Conservation (phyloP, 2,888 invertebrate species). For the Pachydiplax longipennis region DNA sequence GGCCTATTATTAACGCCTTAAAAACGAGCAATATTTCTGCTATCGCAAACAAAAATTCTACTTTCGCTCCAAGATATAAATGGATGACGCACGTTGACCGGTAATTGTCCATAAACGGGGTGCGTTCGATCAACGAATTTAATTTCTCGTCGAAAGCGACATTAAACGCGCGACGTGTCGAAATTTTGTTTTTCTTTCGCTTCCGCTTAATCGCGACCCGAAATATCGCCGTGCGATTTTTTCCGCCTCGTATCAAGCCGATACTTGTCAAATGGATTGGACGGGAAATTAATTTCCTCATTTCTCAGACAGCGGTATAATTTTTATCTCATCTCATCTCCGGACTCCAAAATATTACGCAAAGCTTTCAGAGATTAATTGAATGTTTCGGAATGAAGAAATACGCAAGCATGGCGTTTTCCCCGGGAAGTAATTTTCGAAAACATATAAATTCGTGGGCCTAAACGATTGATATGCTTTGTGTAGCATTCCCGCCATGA, state of each 20-base stretch:
- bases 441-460: neutral
- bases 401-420: neutral
- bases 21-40: no score
- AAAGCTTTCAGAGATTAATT: neutral
- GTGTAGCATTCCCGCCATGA: neutral
- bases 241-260: no score
- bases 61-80: no score
- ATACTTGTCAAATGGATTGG: neutral
- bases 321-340: neutral
- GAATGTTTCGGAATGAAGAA: neutral
- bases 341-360: neutral
- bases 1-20: no score
- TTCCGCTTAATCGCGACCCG: neutral
- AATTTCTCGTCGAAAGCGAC: no score
- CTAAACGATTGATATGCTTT: constrained; percentile 8
- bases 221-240: no score
- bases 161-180: no score
- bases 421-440: neutral
- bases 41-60: no score
- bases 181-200: neutral
- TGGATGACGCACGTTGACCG: no score
- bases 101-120: no score
- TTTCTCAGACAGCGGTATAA: neutral
- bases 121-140: no score
- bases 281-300: neutral